phyloP scores from a whole-genome alignment of 2,797 vertebrate genomes.

The Macrochelys suwanniensis region DNA sequence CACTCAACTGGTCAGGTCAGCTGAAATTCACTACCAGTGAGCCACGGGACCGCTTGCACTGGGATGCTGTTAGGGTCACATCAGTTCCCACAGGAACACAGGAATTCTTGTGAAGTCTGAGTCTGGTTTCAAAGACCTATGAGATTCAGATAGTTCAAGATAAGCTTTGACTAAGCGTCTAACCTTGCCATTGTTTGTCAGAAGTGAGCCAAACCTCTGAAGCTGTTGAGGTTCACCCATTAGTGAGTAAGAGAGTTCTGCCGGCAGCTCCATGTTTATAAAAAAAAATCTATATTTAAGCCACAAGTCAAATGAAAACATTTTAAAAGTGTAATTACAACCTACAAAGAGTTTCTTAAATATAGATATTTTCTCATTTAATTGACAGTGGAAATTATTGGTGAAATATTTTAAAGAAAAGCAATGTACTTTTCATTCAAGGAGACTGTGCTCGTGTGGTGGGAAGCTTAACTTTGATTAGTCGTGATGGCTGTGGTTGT shows the following conservation, averaged over 20 bases:
- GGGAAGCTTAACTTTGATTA: constrained; percentile 21
- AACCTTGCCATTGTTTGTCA: neutral
- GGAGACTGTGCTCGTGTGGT: neutral
- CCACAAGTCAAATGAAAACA: constrained; percentile 31
- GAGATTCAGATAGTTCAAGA: neutral
- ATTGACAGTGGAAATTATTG: constrained; percentile 18
- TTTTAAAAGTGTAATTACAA: neutral
- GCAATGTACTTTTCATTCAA: constrained; percentile 17
- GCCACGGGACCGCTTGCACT: neutral
- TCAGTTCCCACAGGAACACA: neutral
- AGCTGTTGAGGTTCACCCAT: neutral
- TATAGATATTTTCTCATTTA: constrained; percentile 27
- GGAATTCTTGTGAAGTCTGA: neutral
- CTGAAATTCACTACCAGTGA: neutral
- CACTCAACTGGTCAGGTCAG: neutral
- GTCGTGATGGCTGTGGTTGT: constrained; percentile 27
- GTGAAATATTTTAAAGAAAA: constrained; percentile 46
- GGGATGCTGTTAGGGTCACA: neutral
- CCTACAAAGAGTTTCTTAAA: neutral
- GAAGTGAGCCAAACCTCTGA: neutral
- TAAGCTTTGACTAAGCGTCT: neutral
- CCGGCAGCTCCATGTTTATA: neutral
- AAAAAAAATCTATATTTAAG: neutral
- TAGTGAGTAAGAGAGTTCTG: neutral
- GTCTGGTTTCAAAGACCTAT: neutral